phyloP scores from a whole-genome alignment of 2,113 vertebrate species.

The Agapornis roseicollis region DNA sequence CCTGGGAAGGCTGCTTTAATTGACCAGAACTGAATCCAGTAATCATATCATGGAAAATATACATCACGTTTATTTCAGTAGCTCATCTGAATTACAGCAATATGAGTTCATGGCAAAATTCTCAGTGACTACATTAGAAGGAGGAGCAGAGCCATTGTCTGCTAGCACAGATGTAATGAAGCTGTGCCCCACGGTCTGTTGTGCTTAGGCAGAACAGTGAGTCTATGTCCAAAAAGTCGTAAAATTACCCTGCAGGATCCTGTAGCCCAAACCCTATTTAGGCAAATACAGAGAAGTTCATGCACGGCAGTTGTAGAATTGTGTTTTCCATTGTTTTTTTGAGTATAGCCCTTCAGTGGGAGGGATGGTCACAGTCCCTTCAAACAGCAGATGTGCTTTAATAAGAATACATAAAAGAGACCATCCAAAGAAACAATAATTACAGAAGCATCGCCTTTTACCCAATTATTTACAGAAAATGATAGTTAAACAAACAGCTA shows the following conservation, averaged over 20 bases:
- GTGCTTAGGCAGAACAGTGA: not conserved
- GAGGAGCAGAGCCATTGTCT: constrained; percentile 10
- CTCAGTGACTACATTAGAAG: not conserved
- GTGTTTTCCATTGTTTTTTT: not conserved
- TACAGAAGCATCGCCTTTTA: not conserved
- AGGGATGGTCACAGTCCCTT: not conserved
- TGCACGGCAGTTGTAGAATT: not conserved
- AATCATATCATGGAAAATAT: constrained; percentile 56
- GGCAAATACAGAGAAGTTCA: not conserved
- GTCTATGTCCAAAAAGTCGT: not conserved
- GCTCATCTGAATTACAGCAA: constrained; percentile 30
- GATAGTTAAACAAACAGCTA: not conserved
- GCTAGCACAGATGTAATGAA: not conserved
- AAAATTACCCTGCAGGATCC: not conserved
- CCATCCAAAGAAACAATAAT: not conserved
- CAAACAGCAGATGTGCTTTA: not conserved
- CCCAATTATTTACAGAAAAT: not conserved
- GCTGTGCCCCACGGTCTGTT: not conserved
- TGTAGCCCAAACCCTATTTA: not conserved
- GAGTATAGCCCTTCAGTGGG: not conserved
- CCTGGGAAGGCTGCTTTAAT: constrained; percentile 40
- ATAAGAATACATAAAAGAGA: not conserved
- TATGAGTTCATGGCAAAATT: constrained; percentile 12
- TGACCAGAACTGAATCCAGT: constrained; percentile 61
- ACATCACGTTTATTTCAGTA: constrained; percentile 48